Evolutionary conservation across 2,888 invertebrate species (phyloP), one percentile per base, ranked within the genome.

Genomic region (Oscheius myriophilus): DNA sequence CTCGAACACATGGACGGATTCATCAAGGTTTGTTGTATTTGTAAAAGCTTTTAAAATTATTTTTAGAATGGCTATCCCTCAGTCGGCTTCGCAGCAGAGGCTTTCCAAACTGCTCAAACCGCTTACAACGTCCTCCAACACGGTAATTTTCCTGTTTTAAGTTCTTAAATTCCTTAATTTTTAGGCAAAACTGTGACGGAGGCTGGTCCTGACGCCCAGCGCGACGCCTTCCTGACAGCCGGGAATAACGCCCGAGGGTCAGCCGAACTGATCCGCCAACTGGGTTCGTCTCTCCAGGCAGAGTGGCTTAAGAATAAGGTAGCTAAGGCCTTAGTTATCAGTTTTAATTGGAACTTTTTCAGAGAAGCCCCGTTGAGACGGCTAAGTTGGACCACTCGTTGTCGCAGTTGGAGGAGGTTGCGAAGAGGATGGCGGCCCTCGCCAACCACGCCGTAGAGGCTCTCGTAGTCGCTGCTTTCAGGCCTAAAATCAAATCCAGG

Each of bases 181-280:
- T 12, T 6, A 70, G 78, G 75, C 23, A 80, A 80, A 70, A 76
- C 73, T 9, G 79, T 76, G 23, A 78, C 78, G 23, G 78, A 81
- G 16, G 67, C 79, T 12, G 79, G 76, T 11, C 72, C 78, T 0
- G 85, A 84, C n/a, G 71, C 73, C 2, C 85, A 86, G 54, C 70
- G 80, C 14, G 78, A 76, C n/a, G 72, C 79, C 9, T 87, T 88
- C 18, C 87, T 93, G 92, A 91, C 92, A 26, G 92, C 93, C 82
- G 88, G 95, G 78, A 95, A 94, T 88, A 96, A 96, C 88, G 92
- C 94, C 12, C 95, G 96, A 86, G 91, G 92, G 54, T 93, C 95
- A 80, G 92, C 92, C 73, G 95, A 95, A 86, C 95, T 94, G 88
- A 91, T 95, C 54, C 92, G 92, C 87, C 92, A 93, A 0, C 89